These are phyloP conservation scores for Callaeas wilsoni DNA, from an alignment of 2,113 vertebrate genomes.

Conservation along the genomic window DNA sequence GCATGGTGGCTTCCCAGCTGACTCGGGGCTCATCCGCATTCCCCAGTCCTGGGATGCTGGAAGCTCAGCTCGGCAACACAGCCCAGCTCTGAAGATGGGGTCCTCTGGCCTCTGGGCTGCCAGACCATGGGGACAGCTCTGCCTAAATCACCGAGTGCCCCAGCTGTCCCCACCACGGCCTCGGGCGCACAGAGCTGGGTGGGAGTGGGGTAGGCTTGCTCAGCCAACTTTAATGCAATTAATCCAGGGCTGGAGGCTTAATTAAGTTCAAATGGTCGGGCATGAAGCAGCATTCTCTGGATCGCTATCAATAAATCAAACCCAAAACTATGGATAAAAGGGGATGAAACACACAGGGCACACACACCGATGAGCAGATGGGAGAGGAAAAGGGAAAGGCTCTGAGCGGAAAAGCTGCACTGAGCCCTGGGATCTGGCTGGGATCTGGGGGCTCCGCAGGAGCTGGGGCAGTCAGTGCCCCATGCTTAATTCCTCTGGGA, in stretches of 20 bases:
- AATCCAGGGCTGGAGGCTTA: conserved; percentile 24
- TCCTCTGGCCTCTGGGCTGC: not conserved
- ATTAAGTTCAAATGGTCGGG: conserved; percentile 18
- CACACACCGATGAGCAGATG: not conserved
- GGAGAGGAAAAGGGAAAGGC: not conserved
- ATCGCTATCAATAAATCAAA: not conserved
- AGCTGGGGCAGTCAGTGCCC: rapidly evolving
- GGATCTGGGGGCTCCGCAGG: not conserved
- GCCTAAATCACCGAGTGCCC: rapidly evolving
- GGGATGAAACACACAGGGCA: not conserved
- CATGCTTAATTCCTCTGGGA: not conserved
- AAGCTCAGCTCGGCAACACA: rapidly evolving
- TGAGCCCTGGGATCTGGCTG: not conserved
- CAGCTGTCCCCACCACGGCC: rapidly evolving
- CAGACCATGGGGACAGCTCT: rapidly evolving
- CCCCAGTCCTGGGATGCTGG: not conserved
- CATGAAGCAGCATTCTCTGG: not conserved
- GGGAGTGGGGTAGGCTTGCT: not conserved
- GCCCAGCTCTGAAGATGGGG: not conserved
- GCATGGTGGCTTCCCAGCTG: rapidly evolving
- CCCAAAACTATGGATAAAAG: not conserved
- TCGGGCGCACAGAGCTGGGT: rapidly evolving
- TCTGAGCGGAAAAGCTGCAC: rapidly evolving
- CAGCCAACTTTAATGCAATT: conserved; percentile 37
- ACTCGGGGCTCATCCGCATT: rapidly evolving